Conservation (phyloP, 92 coral and sea anemone genomes). For the Palythoa grandiflora region DNA sequence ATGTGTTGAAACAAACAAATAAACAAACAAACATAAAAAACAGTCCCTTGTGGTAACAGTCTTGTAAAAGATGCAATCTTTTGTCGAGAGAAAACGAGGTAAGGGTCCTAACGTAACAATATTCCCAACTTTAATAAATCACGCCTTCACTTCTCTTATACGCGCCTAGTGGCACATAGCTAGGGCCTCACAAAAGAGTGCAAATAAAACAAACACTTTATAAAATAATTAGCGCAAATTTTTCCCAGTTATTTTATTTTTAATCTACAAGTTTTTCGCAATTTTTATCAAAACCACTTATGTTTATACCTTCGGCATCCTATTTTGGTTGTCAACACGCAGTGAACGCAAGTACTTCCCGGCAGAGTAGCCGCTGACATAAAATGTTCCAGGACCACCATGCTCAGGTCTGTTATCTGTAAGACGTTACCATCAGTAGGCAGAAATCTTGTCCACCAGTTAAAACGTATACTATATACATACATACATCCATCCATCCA, state of each 20-base stretch:
- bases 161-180: too few relatives aligned
- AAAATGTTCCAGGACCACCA: constrained; percentile 39
- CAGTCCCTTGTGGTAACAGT: too few relatives aligned
- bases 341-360: constrained; percentile 23
- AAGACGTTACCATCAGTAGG: neutral
- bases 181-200: too few relatives aligned
- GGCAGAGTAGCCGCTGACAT: constrained; percentile 17
- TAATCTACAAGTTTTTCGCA: neutral
- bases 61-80: too few relatives aligned
- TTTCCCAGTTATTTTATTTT: neutral
- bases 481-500: neutral
- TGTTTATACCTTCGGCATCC: constrained; percentile 33
- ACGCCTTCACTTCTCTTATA: too few relatives aligned
- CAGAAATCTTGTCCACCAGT: neutral
- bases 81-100: too few relatives aligned
- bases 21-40: too few relatives aligned
- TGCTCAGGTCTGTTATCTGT: constrained; percentile 27
- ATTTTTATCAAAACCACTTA: neutral
- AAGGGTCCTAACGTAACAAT: too few relatives aligned
- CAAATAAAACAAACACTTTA: too few relatives aligned
- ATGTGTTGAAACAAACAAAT: too few relatives aligned
- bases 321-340: constrained; percentile 28
- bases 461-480: neutral
- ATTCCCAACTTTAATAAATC: too few relatives aligned
- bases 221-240: neutral